These are phyloP conservation scores for Antrozous pallidus DNA, from an alignment of 2,797 vertebrate species.

Conservation along the genomic window DNA sequence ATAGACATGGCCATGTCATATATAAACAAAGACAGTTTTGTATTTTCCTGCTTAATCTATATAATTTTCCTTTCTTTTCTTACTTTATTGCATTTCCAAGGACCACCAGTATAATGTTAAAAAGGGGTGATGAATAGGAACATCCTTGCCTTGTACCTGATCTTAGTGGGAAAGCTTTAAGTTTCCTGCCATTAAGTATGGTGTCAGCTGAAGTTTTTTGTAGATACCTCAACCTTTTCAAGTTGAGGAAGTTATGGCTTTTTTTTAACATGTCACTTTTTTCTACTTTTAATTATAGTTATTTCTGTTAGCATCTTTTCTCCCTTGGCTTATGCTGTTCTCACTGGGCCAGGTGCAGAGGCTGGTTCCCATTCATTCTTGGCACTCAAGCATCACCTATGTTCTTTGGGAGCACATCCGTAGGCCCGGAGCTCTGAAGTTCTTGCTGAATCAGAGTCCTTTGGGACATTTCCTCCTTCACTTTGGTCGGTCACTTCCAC, in stretches of 20 bases:
- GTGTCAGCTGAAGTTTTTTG: not conserved
- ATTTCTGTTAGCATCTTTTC: not conserved
- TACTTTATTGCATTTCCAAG: not conserved
- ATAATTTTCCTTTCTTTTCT: not conserved
- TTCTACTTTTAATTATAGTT: not conserved
- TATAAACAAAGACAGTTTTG: conserved; percentile 18
- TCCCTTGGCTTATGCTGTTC: not conserved
- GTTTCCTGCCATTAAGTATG: not conserved
- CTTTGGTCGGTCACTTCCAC: not conserved
- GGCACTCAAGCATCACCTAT: not conserved
- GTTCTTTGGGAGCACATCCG: not conserved
- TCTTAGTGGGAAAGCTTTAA: not conserved
- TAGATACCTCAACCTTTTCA: not conserved
- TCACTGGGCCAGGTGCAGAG: not conserved
- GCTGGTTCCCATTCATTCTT: not conserved
- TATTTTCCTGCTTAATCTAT: not conserved
- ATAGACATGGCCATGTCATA: not conserved
- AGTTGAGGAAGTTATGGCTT: not conserved
- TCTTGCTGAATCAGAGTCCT: not conserved
- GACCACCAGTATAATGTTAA: not conserved
- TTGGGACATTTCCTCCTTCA: not conserved
- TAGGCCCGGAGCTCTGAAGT: not conserved
- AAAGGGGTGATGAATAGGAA: not conserved
- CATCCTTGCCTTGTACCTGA: not conserved
- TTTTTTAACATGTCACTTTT: not conserved